Conservation (phyloP, 2,888 invertebrate species). For the Ephialtes manifestator region DNA sequence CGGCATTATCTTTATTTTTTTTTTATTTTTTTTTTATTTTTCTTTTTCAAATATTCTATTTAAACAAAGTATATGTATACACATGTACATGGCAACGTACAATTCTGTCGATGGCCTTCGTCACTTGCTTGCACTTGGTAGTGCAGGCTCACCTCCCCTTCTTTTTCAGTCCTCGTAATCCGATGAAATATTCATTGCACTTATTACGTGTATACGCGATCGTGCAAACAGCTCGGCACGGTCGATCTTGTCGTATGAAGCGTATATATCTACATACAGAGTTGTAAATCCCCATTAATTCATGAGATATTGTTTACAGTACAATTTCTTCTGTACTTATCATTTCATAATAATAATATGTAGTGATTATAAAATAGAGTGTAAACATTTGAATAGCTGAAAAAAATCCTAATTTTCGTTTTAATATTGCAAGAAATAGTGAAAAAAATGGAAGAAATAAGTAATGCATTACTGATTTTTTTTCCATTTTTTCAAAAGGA, state of each 20-base stretch:
- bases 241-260: conserved; percentile 16
- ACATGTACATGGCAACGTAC: conserved; percentile 18
- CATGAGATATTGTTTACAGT: no score
- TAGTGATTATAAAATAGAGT: no score
- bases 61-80: background rate
- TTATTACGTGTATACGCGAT: conserved; percentile 42
- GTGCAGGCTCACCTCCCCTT: conserved; percentile 28
- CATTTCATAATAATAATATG: no score
- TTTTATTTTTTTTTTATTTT: no score
- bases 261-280: background rate
- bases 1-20: conserved; percentile 10
- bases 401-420: no score
- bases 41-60: conserved; percentile 9
- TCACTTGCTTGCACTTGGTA: conserved; percentile 44
- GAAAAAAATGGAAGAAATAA: no score
- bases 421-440: no score
- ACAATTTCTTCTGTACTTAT: no score
- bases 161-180: conserved; percentile 2
- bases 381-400: no score
- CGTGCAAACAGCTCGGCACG: conserved; percentile 21
- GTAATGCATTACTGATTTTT: no score
- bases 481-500: no score
- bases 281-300: no score
- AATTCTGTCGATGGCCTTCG: conserved; percentile 49
- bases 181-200: conserved; percentile 51